phyloP scores from a whole-genome alignment of 2,888 invertebrate genomes.

The Spatulosminthurus flaviceps region DNA sequence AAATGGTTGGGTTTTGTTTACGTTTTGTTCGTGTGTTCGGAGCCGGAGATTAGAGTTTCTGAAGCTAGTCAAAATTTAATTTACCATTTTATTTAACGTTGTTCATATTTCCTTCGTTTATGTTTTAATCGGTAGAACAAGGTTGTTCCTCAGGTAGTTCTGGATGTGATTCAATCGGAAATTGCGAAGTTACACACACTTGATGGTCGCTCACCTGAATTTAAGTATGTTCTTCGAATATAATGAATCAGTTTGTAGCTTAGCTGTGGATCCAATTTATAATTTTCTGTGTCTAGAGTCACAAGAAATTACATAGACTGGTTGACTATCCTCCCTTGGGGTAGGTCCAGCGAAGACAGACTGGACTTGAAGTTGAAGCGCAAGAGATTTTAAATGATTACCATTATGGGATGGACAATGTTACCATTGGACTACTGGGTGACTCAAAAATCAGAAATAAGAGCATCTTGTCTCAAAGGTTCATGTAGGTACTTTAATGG shows the following conservation, averaged over 20 bases:
- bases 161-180: constrained; percentile 96
- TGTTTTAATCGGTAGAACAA: no score
- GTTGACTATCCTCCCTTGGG: constrained; percentile 98
- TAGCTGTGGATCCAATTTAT: no score
- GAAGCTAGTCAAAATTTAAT: no score
- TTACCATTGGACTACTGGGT: constrained; percentile 92
- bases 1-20: no score
- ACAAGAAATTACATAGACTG: constrained; percentile 99
- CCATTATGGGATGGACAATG: constrained; percentile 99
- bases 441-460: neutral
- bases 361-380: constrained; percentile 87
- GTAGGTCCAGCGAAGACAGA: constrained; percentile 89
- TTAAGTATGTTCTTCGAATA: constrained; percentile 77
- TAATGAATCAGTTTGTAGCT: no score
- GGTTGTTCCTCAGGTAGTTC: constrained; percentile 84
- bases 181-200: constrained; percentile 91
- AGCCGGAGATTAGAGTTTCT: no score
- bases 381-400: constrained; percentile 88
- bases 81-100: no score
- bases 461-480: neutral
- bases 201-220: constrained; percentile 98
- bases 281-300: constrained; percentile 74
- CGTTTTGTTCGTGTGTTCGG: no score
- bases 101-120: no score
- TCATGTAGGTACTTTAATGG: no score